Evolutionary conservation across 2,797 vertebrate genomes (phyloP), one percentile per base, ranked within the genome.

Genomic region (Borostomias antarcticus): DNA sequence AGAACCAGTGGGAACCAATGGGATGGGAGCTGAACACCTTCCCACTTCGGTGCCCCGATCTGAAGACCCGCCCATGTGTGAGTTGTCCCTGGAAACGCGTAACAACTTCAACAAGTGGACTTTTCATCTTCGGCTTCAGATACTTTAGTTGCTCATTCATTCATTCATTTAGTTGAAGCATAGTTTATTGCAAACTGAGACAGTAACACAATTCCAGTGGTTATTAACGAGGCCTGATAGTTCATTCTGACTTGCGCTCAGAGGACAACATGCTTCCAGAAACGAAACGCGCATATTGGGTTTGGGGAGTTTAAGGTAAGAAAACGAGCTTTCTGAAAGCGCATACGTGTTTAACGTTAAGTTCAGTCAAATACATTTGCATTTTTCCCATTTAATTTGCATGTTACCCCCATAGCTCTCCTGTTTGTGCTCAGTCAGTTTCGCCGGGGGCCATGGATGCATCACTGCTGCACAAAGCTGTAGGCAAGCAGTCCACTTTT

Each of bases 261-360:
- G 40, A 45, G n/a, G 17, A 58, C 52, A 51, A 65, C 25, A 65
- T 66, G 53, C 25, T 66, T 57, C 37, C 33, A 37, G 40, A 57
- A 57, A 57, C 25, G 33, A 53, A 26, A 13, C 29, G 21, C 48
- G 35, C 48, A 52, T 30, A 51, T 52, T 63, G 48, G 57, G n/a
- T 52, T 43, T 32, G 52, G 23, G 30, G 47, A 56, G 63, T 65
- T 45, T 37, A 43, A 65, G 63, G 63, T 65, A 65, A 64, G 63
- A 56, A 45, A 32, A n/a, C 17, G 29, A n/a, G 4, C 26, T 48
- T 19, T 10, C 37, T 40, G 4, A n/a, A n/a, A n/a, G n/a, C n/a
- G 37, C 5, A 10, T 40, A 40, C 15, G 15, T 40, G 37, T 40
- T 40, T 40, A 15, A 11, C 37, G 37, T 37, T 15, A 15, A 40